Conservation (phyloP, 2,113 vertebrate genomes). For the Morone saxatilis region DNA sequence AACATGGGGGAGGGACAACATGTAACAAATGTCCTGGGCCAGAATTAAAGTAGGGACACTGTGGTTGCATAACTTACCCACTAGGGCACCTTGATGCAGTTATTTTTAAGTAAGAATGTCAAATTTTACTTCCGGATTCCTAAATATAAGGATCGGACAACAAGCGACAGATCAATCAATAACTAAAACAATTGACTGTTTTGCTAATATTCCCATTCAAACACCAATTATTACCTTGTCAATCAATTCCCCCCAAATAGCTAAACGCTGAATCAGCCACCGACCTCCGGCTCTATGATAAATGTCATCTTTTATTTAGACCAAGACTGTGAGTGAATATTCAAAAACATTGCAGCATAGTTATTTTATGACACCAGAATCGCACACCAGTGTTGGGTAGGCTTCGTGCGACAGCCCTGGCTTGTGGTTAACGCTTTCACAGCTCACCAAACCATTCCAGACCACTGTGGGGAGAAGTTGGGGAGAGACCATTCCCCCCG, state of each 20-base stretch:
- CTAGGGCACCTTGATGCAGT: too few species aligned
- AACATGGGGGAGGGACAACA: neutral
- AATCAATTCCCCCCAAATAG: neutral
- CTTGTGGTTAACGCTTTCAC: constrained; percentile 54
- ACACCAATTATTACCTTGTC: neutral
- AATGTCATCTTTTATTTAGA: neutral
- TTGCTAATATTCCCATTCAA: neutral
- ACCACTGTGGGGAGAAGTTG: constrained; percentile 26
- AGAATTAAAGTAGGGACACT: too few species aligned
- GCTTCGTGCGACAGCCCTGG: constrained; percentile 33
- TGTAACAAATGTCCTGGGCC: neutral
- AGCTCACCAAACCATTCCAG: constrained; percentile 40
- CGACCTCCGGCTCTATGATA: neutral
- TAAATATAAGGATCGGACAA: too few species aligned
- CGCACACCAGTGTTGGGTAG: neutral
- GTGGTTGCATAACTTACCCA: too few species aligned
- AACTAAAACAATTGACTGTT: neutral
- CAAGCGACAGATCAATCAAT: neutral
- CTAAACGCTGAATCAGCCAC: neutral
- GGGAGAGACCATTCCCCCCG: constrained; percentile 16
- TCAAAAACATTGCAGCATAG: neutral
- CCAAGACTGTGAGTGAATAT: neutral
- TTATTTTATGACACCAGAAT: constrained; percentile 25
- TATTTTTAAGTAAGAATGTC: too few species aligned
- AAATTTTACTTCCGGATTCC: too few species aligned